These are phyloP conservation scores for Candoia aspera DNA, from an alignment of 2,113 vertebrate genomes.

Conservation along the genomic window DNA sequence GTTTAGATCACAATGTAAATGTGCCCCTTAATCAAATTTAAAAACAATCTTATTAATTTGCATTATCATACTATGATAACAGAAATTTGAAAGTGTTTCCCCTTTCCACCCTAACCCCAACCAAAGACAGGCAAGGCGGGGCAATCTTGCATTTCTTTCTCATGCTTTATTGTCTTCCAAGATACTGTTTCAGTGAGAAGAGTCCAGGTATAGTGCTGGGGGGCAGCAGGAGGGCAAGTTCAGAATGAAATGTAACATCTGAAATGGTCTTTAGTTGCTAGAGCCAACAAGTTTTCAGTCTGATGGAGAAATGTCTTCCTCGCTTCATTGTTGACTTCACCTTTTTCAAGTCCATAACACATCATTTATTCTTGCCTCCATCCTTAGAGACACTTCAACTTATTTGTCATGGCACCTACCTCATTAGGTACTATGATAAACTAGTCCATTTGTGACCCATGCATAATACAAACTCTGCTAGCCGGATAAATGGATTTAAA, in stretches of 20 bases:
- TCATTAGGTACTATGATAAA: neutral
- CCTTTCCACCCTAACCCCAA: neutral
- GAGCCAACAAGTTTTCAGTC: neutral
- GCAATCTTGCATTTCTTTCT: neutral
- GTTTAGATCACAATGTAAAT: too few species aligned
- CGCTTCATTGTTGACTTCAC: neutral
- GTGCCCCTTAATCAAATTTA: too few species aligned
- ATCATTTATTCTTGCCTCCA: neutral
- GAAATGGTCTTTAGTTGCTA: neutral
- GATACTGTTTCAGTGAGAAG: neutral
- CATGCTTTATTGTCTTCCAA: neutral
- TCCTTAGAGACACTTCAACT: neutral
- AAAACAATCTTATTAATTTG: too few species aligned
- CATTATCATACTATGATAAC: neutral
- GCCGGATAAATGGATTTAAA: neutral
- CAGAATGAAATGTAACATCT: neutral
- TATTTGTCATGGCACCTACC: neutral
- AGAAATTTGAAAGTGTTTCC: neutral
- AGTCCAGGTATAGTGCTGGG: neutral
- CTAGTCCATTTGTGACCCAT: neutral
- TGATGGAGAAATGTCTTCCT: neutral
- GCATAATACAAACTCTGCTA: neutral
- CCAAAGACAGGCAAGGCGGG: neutral
- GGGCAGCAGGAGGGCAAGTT: neutral
- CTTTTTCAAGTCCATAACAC: neutral